Evolutionary conservation across 2,888 invertebrate species (phyloP).

Genomic region (Spodoptera littoralis): DNA sequence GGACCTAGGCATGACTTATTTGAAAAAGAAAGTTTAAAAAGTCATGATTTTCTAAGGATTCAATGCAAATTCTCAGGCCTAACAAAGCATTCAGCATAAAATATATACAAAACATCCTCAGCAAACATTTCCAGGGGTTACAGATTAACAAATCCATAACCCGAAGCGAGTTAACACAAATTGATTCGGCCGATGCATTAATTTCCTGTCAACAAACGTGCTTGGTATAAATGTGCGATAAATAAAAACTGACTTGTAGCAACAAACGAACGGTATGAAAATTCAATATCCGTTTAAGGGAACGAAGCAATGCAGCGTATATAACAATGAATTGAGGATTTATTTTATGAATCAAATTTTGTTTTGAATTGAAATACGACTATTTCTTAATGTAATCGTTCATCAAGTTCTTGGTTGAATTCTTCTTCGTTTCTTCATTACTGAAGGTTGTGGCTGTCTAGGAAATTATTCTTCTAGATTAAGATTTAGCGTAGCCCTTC

Average conservation of each 20-base stretch:
- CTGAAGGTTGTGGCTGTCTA: no score
- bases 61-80: neutral
- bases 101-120: neutral
- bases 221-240: slow-evolving; percentile 76
- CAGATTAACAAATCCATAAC: slow-evolving; percentile 30
- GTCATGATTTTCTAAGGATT: neutral
- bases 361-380: slow-evolving; percentile 26
- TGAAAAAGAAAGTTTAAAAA: neutral
- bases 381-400: slow-evolving; percentile 4
- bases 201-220: slow-evolving; percentile 83
- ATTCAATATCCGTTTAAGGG: slow-evolving; percentile 85
- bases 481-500: no score
- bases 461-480: no score
- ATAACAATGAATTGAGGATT: slow-evolving; percentile 73
- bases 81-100: neutral
- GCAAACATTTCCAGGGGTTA: slow-evolving; percentile 1
- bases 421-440: no score
- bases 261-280: slow-evolving; percentile 84
- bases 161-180: slow-evolving; percentile 47
- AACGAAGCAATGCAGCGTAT: slow-evolving; percentile 72
- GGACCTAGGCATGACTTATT: no score
- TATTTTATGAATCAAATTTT: slow-evolving; percentile 61
- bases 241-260: slow-evolving; percentile 78
- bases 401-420: neutral
- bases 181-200: slow-evolving; percentile 73